Evolutionary conservation across 2,797 vertebrate genomes (phyloP), one percentile per base, ranked within the genome.

Genomic region (Danio aesculapii): DNA sequence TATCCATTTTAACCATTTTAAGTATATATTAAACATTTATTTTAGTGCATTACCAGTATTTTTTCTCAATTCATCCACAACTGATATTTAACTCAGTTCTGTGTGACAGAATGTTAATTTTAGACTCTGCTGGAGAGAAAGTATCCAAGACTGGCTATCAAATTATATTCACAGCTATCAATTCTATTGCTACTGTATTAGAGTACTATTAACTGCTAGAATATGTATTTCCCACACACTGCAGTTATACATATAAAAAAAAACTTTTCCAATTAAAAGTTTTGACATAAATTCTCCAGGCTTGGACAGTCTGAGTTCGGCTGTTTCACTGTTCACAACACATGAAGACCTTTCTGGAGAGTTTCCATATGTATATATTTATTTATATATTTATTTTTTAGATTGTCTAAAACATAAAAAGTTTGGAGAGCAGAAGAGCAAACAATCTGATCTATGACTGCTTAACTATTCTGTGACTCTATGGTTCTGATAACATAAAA

Each of bases 251-350:
- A 75, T 50, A 50, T n/a, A 30, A 30, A 1, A 41, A 6, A 41
- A 52, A 61, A 61, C 21, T 39, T 73, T 59, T 74, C 57, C 72
- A 61, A 74, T 12, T 74, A 74, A 49, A 74, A 62, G 44, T 11
- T 61, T 30, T 12, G 16, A n/a, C 21, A n/a, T 50, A 30, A 2
- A 39, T 17, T 62, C 16, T 30, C 12, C 14, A 49, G 46, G 47
- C 6, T 19, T 47, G 17, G 10, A 46, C 19, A 13, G 43, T 17
- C 43, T 66, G 30, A 3, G 1, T 6, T 66, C 2, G n/a, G 13
- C 10, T 50, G 11, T 30, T n/a, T 72, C 12, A 72, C n/a, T 3
- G 14, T 62, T 39, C 61, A 49, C 57, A n/a, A 49, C 39, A 59
- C 57, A 49, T 75, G 21, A 11, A 21, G 72, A 61, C 1, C 1